Base-by-base conservation (phyloP, 64 coral and sea anemone species). In the Dendronephthya gigantea region DNA sequence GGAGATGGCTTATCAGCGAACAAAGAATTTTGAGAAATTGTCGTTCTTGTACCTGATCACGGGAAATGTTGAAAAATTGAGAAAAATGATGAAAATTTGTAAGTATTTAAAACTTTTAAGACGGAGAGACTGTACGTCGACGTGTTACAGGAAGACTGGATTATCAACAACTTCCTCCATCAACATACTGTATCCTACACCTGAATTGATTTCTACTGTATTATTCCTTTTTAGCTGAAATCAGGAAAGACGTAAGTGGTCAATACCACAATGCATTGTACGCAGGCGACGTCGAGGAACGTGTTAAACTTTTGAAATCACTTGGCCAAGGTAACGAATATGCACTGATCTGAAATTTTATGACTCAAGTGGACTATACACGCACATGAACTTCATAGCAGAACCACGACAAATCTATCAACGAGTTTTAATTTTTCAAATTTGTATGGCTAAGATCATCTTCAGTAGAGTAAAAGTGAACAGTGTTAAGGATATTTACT, bases 211-310 rank as follows among this genome's bases (percentile, higher is more conserved):
- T 19, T 49, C 39, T 83, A 37, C 83, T 23, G 72, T 56, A 48
- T 11, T 84, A 62, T 87, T 9, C 83, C 9, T 84, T 40, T 92
- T 30, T 33, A 97, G 94, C 94, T 91, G 94, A 97, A 69, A 97
- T 97, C 23, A 91, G 94, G 34, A 96, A 96, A 68, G 94, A 96
- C 38, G 92, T 90, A 86, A 96, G 94, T 86, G 94, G 94, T 27
- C 94, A 97, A 83, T 97, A 97, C 35, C 94, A 97, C 50, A 97
- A 97, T 97, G 94, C 94, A 48, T 82, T 97, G 82, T 97, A 97
- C 82, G 90, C 94, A 83, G 94, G 94, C 88, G 94, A 97, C 56
- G 94, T 97, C 16, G 87, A 93, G 68, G 94, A 97, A 34, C 85
- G 94, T 35, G 88, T 97, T 11, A 97, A 97, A 50, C 93, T 97